phyloP scores from a whole-genome alignment of 2,797 vertebrate species.

The Mormyrus hasselquistii region DNA sequence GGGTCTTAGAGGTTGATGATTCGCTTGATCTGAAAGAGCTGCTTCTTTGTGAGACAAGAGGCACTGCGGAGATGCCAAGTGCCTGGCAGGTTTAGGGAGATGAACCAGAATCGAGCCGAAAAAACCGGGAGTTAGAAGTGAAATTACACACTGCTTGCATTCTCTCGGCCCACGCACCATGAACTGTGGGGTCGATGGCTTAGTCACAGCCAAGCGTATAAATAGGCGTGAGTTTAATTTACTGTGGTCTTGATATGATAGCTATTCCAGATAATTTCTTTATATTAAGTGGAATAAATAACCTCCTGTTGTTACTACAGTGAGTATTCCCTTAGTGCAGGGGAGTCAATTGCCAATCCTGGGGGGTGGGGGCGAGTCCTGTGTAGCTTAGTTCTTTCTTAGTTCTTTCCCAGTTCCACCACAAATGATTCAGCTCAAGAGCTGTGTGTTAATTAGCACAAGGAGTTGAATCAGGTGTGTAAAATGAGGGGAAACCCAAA shows the following conservation, averaged over 20 bases:
- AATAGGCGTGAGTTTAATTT: constrained; percentile 1
- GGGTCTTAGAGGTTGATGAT: not conserved
- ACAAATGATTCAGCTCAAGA: not conserved
- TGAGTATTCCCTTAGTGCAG: not conserved
- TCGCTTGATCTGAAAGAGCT: not conserved
- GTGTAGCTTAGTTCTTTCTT: not conserved
- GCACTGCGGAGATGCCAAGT: not conserved
- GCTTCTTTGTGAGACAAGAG: not conserved
- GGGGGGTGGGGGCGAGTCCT: too few relatives aligned
- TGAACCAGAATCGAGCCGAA: not conserved
- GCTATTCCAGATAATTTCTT: not conserved
- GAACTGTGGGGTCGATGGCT: not conserved
- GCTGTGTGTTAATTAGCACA: not conserved
- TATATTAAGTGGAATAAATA: not conserved
- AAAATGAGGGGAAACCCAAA: not conserved
- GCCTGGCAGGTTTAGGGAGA: not conserved
- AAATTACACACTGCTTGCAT: not conserved
- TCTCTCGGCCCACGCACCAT: not conserved
- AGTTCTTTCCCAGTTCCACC: not conserved
- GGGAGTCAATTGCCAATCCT: not conserved
- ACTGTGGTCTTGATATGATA: not conserved
- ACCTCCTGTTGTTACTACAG: not conserved
- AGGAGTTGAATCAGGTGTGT: not conserved
- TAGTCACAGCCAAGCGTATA: not conserved
- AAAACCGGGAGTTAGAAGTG: not conserved